A percentile compares a stretch with the other conserved stretches of the same genome.
Conservation (phyloP, 2,797 vertebrate species). For the Rhadinocentrus ornatus region DNA sequence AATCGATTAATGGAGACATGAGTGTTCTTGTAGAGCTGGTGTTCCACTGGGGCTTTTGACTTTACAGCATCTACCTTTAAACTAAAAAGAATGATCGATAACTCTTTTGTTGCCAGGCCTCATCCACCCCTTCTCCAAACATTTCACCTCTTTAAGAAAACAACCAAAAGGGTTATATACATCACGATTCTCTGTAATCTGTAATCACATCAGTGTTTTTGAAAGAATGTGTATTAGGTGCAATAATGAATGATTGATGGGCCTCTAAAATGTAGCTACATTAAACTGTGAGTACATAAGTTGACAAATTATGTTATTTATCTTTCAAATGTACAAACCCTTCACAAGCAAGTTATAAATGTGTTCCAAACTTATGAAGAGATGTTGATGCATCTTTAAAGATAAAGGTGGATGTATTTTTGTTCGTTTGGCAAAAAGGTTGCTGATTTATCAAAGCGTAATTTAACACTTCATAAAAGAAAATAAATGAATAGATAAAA, state of each 20-base stretch:
- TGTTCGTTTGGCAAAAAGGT: neutral
- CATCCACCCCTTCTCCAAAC: neutral
- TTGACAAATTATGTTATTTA: neutral
- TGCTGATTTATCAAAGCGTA: neutral
- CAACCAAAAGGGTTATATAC: conserved; percentile 10
- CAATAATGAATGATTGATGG: conserved; percentile 1
- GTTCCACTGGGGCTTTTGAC: conserved; percentile 3
- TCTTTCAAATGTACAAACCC: no score
- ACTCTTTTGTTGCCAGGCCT: neutral
- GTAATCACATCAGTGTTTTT: neutral
- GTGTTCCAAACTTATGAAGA: neutral
- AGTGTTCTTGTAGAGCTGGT: neutral
- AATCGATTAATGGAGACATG: neutral
- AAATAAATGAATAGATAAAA: neutral
- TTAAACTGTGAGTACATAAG: neutral
- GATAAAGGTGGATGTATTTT: neutral
- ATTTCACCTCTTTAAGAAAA: neutral
- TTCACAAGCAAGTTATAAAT: neutral
- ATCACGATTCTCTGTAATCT: neutral
- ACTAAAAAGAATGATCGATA: neutral
- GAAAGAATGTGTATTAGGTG: neutral
- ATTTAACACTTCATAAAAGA: neutral
- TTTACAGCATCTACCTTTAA: neutral
- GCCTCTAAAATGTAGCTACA: neutral
- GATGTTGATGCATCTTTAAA: neutral